These are phyloP conservation scores for Cyphomyrus discorhynchus DNA, from an alignment of 2,113 vertebrate species.

Conservation along the genomic window DNA sequence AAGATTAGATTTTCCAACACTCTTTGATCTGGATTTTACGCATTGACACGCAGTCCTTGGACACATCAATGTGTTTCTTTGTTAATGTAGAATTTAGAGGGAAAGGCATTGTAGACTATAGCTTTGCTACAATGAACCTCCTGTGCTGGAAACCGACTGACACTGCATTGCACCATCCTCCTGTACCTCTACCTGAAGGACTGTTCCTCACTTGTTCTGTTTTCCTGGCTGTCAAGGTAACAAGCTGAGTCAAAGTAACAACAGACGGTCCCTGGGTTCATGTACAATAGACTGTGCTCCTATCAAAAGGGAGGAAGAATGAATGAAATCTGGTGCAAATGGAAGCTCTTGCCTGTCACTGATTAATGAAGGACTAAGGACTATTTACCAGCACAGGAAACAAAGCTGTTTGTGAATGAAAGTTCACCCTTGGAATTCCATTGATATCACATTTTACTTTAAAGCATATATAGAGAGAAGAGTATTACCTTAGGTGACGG, in stretches of 20 bases:
- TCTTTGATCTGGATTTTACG: not conserved
- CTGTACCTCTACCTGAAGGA: not conserved
- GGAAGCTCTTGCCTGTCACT: not conserved
- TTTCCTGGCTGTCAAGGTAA: not conserved
- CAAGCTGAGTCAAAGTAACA: not conserved
- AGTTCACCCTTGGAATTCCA: not conserved
- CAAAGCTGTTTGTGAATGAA: not conserved
- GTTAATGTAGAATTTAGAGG: not conserved
- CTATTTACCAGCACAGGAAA: not conserved
- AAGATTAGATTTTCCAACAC: not conserved
- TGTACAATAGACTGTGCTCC: not conserved
- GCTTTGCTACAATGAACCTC: not conserved
- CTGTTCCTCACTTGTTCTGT: not conserved
- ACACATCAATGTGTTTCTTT: not conserved
- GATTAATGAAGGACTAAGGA: constrained; percentile 6
- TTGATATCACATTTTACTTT: not conserved
- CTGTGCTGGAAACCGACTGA: not conserved
- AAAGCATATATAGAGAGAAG: not conserved
- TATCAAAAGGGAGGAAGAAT: not conserved
- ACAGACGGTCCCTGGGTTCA: not conserved
- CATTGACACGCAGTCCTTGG: not conserved
- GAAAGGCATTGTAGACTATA: not conserved
- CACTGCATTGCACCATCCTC: not conserved
- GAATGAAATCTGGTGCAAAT: not conserved
- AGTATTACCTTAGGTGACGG: not conserved